Evolutionary conservation across 2,797 vertebrate species (phyloP), one percentile per base, ranked within the genome.

Genomic region (Knipowitschia caucasica): DNA sequence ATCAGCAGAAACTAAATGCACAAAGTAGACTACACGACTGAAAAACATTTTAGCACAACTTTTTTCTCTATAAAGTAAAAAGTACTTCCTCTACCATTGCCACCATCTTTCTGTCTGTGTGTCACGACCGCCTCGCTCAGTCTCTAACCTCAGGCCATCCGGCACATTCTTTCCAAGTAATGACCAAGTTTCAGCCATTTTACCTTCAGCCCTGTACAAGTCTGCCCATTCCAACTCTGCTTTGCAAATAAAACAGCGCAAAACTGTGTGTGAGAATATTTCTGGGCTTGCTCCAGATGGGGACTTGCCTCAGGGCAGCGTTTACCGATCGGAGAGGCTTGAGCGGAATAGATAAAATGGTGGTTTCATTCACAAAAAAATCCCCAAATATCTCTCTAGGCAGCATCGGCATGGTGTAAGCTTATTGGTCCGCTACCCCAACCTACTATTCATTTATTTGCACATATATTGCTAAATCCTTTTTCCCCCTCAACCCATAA

Each of bases 331-430:
- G 17, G 25, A 59, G 51, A 53, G n/a, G 68, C 64, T 62, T 38
- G 14, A 35, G 65, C 67, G 54, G 64, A 67, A 71, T 60, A 86
- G 81, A 82, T 80, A 80, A 75, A 64, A 55, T 77, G 56, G 64
- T 27, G 40, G 62, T 47, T 77, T 81, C 81, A 78, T 84, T 83
- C 80, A 82, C 62, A 75, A 30, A 86, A 85, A 85, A 86, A 64
- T 67, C 61, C 58, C 57, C 54, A 63, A 65, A 71, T 54, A 53
- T n/a, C 44, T 55, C 71, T 64, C 63, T 23, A 14, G 57, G 69
- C 63, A 54, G 50, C 62, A 60, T 33, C 33, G 29, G 34, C 51
- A 53, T 63, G 63, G 62, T 66, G 35, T 29, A 45, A 66, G 56
- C 65, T 56, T 57, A 59, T 43, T 61, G 63, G 46, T 42, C 30